Evolutionary conservation across 2,888 invertebrate genomes (phyloP), one percentile per base, ranked within the genome.

Genomic region (Pasiphila rectangulata): DNA sequence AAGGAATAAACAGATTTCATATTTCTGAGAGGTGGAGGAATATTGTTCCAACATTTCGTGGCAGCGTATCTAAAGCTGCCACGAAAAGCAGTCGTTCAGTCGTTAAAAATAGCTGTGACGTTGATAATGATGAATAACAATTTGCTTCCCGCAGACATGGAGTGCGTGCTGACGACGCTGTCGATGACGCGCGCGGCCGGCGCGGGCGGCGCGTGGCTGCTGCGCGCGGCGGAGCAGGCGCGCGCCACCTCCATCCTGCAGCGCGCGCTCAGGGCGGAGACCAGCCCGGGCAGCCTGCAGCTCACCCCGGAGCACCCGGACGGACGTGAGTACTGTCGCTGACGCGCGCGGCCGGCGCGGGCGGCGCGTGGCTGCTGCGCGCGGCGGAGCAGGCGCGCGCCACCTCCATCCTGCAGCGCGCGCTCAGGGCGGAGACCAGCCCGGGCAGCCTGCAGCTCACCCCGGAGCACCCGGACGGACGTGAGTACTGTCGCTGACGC

Each of bases 91-190:
- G n/a, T n/a, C n/a, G n/a, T n/a, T n/a, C n/a, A n/a, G n/a, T n/a
- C n/a, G n/a, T n/a, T n/a, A n/a, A n/a, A n/a, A n/a, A n/a, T n/a
- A n/a, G n/a, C n/a, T n/a, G n/a, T n/a, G n/a, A n/a, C n/a, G n/a
- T n/a, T n/a, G n/a, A n/a, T n/a, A n/a, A n/a, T n/a, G n/a, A n/a
- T n/a, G n/a, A n/a, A n/a, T n/a, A n/a, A n/a, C n/a, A n/a, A n/a
- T n/a, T n/a, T n/a, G n/a, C 1, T 1, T 4, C 13, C 3, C 12
- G 1, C 78, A 93, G 94, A 95, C 78, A 95, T 96, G 86, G 96
- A 96, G 77, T 96, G 96, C 78, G 95, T 96, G 75, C 90, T 95
- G 61, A 96, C 97, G 4, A 96, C 96, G 59, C 90, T 97, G 52
- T 94, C 94, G 59, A 83, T 97, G 77, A 90, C 91, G 27, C 93